Base-by-base conservation (phyloP, 2,113 vertebrate genomes). In the Girardinichthys multiradiatus region DNA sequence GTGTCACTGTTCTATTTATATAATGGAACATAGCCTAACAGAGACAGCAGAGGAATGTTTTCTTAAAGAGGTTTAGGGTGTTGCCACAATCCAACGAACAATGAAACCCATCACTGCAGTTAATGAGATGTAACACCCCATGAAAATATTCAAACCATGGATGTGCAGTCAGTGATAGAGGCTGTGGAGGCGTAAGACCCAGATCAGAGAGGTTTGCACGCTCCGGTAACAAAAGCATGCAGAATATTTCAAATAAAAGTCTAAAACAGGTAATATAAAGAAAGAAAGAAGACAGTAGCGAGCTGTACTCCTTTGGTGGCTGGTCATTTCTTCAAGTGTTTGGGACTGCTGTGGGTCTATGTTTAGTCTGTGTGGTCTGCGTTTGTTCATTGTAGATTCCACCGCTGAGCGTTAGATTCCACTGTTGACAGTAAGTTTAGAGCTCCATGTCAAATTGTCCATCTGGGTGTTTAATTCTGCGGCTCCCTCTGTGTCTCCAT, bases 361-460 rank as follows among this genome's bases (percentile, higher is more conserved):
- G 91, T 92, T 92, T 92, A 92, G 91, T 91, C 91, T 92, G 91
- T 76, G 89, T 81, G 89, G 83, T 88, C 90, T 90, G 87, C 89
- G 90, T 92, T 92, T 91, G 91, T 92, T 91, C 90, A 73, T 90
- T 81, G 91, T 88, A 90, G 91, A 92, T 90, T 91, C 89, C 90
- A 89, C 89, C 86, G 89, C 88, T 86, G 89, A 92, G 89, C 91
- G 87, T 89, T 87, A 91, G 88, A 92, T 92, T 92, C 91, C 91
- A 92, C 90, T 92, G 91, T 91, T 92, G 90, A 92, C 91, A 91
- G 90, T 77, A 89, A 87, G 91, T 91, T 91, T 91, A 91, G 90
- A 92, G 91, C 87, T 82, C 79, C 84, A 81, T 92, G 91, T 92
- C 90, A 89, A 90, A 91, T 89, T 85, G 90, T 91, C 88, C 89